These are phyloP conservation scores for Emberiza fucata DNA, from an alignment of 2,113 vertebrate species.

Conservation along the genomic window DNA sequence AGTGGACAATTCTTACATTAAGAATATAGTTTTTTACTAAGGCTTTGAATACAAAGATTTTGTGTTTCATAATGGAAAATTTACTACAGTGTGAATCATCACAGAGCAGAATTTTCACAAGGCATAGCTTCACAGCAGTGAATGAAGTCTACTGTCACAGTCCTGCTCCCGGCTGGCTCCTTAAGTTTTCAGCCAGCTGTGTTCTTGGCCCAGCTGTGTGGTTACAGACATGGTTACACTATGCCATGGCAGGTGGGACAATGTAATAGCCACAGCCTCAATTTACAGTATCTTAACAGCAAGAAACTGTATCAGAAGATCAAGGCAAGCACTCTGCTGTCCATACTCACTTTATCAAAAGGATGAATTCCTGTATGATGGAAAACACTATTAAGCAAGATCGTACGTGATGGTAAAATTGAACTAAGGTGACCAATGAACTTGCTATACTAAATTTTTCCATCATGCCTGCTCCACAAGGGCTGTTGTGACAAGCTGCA, in stretches of 20 bases:
- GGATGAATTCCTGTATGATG: background rate
- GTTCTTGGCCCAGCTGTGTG: background rate
- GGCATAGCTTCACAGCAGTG: background rate
- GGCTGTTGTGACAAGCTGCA: background rate
- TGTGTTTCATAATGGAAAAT: background rate
- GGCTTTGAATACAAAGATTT: background rate
- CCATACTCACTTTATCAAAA: background rate
- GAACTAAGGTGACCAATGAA: background rate
- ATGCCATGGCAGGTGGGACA: background rate
- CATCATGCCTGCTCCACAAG: background rate
- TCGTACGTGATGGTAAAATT: fast-evolving
- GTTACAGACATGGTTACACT: background rate
- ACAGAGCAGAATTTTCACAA: background rate
- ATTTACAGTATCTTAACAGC: background rate
- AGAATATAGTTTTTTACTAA: background rate
- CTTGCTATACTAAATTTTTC: background rate
- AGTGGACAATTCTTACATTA: background rate
- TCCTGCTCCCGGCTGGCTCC: background rate
- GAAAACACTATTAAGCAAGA: background rate
- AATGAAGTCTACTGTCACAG: background rate
- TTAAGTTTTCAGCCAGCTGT: background rate
- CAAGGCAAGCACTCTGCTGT: background rate
- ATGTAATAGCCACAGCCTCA: background rate
- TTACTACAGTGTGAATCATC: background rate
- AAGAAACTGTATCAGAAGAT: background rate